Evolutionary conservation across 1,140 invertebrate species (phyloP).

Genomic region (Nilaparvata lugens): DNA sequence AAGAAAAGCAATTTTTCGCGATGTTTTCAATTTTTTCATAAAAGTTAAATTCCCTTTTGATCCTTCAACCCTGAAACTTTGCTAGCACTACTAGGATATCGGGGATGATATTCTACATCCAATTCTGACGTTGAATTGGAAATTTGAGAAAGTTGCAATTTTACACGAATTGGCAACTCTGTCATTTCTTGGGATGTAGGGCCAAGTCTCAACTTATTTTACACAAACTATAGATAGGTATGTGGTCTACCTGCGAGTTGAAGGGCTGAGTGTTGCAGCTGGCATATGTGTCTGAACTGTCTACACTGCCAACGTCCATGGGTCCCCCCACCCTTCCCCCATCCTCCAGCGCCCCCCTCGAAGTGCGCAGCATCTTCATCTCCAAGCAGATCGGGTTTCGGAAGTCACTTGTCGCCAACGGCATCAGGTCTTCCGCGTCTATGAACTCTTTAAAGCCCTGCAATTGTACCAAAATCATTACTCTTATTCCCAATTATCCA

Average conservation of each 20-base stretch:
- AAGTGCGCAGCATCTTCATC: constrained; percentile 52
- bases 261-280: constrained; percentile 93
- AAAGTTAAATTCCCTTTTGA: no score
- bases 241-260: constrained; percentile 52
- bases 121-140: no score
- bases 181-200: no score
- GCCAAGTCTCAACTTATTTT: no score
- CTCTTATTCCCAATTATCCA: no score
- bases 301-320: constrained; percentile 58
- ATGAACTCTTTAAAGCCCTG: constrained; percentile 83
- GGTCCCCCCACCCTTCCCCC: constrained; percentile 37
- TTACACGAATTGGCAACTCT: no score
- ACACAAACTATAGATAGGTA: neutral
- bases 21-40: no score
- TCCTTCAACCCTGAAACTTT: no score
- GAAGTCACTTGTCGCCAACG: constrained; percentile 68
- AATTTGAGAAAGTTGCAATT: no score
- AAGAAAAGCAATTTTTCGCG: no score
- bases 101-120: no score
- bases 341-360: constrained; percentile 32
- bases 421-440: constrained; percentile 77
- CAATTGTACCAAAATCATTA: constrained; percentile 21
- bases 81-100: no score
- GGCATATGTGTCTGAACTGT: constrained; percentile 87
- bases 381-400: constrained; percentile 68